Evolutionary conservation across 1,140 invertebrate species (phyloP).

Genomic region (Neomicropteryx cornuta): DNA sequence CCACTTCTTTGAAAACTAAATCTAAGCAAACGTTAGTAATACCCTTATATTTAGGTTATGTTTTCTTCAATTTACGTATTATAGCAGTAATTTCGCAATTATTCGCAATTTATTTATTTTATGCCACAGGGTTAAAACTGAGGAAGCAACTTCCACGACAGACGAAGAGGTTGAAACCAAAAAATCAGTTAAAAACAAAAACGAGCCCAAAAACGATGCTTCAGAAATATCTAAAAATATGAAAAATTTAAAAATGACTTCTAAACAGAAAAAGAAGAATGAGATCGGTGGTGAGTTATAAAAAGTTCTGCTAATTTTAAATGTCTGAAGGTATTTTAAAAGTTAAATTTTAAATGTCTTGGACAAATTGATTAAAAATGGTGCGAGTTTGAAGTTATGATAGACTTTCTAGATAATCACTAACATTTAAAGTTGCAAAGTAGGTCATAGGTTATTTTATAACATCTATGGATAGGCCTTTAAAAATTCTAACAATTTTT

Average conservation of each 20-base stretch:
- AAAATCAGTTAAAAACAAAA: slow-evolving; percentile 41
- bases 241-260: slow-evolving; percentile 37
- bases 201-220: slow-evolving; percentile 29
- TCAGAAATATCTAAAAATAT: slow-evolving; percentile 38
- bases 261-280: slow-evolving; percentile 39
- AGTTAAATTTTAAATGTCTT: background rate
- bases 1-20: slow-evolving; percentile 33
- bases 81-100: slow-evolving; percentile 18
- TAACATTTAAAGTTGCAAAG: slow-evolving; percentile 1
- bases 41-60: slow-evolving; percentile 27
- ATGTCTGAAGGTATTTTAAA: slow-evolving; percentile 1
- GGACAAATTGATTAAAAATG: background rate
- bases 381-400: slow-evolving; percentile 1
- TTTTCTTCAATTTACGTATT: slow-evolving; percentile 17
- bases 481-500: no score
- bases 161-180: slow-evolving; percentile 35
- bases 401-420: background rate
- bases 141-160: slow-evolving; percentile 30
- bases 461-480: no score
- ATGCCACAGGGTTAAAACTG: slow-evolving; percentile 30
- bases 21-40: slow-evolving; percentile 26
- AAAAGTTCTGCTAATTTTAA: slow-evolving; percentile 28
- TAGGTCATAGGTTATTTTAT: no score
- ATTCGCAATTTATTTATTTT: slow-evolving; percentile 29
- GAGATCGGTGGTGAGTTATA: no score